phyloP scores from a whole-genome alignment of 2,113 vertebrate species.

The Bothrops jararaca region DNA sequence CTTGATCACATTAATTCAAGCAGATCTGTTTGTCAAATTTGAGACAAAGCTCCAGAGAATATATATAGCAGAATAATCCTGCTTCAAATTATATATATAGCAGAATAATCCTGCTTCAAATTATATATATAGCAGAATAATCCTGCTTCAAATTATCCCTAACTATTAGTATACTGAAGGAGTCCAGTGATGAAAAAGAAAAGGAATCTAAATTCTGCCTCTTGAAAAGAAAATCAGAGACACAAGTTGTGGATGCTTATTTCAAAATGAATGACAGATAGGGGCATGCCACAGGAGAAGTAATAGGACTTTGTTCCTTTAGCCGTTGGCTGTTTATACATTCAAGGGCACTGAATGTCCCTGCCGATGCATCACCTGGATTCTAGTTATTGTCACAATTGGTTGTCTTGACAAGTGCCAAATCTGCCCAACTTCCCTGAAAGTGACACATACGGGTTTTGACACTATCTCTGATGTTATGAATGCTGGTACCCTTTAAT shows the following conservation, averaged over 20 bases:
- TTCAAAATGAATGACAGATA: not conserved
- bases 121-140: not conserved
- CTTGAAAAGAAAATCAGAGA: not conserved
- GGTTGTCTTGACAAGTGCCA: not conserved
- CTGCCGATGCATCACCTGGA: not conserved
- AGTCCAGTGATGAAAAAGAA: not conserved
- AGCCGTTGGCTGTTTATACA: not conserved
- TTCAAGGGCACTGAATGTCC: not conserved
- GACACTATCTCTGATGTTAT: not conserved
- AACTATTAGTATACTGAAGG: not conserved
- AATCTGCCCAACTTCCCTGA: not conserved
- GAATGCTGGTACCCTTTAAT: not conserved
- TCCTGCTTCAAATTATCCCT: not conserved
- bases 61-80: not conserved
- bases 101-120: too few species aligned
- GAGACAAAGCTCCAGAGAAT: not conserved
- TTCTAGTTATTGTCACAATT: not conserved
- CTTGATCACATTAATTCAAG: not conserved
- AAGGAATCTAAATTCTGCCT: not conserved
- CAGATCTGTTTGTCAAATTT: not conserved
- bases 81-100: too few species aligned
- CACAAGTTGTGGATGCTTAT: not conserved
- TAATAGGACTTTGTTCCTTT: not conserved
- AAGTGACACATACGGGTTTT: not conserved
- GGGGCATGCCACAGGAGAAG: not conserved